A percentile compares a stretch with the other conserved stretches of the same genome.
phyloP scores from a whole-genome alignment of 2,797 vertebrate species.

The Aphelocoma californica region DNA sequence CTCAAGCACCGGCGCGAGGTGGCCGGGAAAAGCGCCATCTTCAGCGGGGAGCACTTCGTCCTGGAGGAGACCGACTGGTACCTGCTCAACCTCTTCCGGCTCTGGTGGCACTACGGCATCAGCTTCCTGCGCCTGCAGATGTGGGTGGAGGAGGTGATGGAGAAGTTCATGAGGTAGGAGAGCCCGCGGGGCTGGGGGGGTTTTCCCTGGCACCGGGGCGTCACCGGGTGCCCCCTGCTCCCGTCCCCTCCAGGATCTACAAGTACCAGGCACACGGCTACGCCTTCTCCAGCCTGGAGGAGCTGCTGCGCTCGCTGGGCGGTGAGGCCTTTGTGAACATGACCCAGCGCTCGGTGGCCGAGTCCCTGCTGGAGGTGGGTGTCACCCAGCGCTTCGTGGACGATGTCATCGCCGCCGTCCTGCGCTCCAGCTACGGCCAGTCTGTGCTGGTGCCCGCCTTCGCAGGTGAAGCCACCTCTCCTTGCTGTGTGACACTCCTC shows the following conservation, averaged over 20 bases:
- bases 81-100: conserved; percentile 91
- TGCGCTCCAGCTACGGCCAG: conserved; percentile 94
- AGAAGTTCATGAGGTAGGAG: conserved; percentile 98
- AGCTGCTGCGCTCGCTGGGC: conserved; percentile 89
- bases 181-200: fast-evolving
- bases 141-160: conserved; percentile 99
- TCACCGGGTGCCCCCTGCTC: not conserved
- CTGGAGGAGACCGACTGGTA: conserved; percentile 99
- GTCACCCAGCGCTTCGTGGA: conserved; percentile 96
- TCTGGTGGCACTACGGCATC: conserved; percentile 99
- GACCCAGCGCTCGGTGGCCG: conserved; percentile 89
- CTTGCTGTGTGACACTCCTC: not conserved
- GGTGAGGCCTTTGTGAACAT: conserved; percentile 94
- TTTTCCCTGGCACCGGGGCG: fast-evolving
- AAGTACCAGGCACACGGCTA: conserved; percentile 97
- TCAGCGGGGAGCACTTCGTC: conserved; percentile 88
- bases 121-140: conserved; percentile 98
- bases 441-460: conserved; percentile 93
- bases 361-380: conserved; percentile 91
- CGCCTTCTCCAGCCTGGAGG: conserved; percentile 92
- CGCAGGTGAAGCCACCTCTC: conserved; percentile 80
- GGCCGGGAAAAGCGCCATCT: conserved; percentile 91
- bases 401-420: conserved; percentile 90
- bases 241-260: conserved; percentile 83
- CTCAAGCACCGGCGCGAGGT: conserved; percentile 90